Base-by-base conservation (phyloP, 30 jellyfish, hydroid and myxozoan species). In the Aurelia aurita complex sp. Pacific region DNA sequence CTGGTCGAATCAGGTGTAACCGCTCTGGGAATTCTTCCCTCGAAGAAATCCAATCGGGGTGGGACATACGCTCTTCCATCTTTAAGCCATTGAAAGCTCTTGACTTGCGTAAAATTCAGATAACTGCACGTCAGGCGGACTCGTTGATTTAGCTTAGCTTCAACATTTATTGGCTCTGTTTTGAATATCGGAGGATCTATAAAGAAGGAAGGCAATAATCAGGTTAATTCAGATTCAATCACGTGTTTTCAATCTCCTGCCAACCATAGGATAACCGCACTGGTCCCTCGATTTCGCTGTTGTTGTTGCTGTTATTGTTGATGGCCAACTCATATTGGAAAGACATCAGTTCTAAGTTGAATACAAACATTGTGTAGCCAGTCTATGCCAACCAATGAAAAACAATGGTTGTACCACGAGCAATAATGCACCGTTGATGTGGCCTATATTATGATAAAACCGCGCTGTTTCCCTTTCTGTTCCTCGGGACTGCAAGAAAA, bases 121-220 rank as follows among this genome's bases (percentile, higher is more conserved):
- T 59, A 84, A 67, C 81, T 64, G 87, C 93, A 84, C 5, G 76
- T 33, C 38, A 84, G 29, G 6, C 69, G 42, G 19, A 71, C 69
- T 33, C 15, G 74, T 12, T 55, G 15, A 18, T 61, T 36, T 66
- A 60, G 66, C 8, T 52, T 73, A 2, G 74, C 55, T 1, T 23
- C 51, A 36, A 73, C 16, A 71, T 54, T 61, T 50, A 42, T 10
- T 4, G 93, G 93, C 64, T 84, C 87, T 23, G 65, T 8, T 4
- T 77, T 16, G 78, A 84, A 84, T 1, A 52, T 57, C 13, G 93
- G 93, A n/a, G 93, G 93, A 50, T 74, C 93, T 84, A 65, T 3
- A 32, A 29, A 54, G 15, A 35, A 64, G 66, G 4, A 4, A 35
- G 2, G 12, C 11, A 35, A 35, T 35, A n/a, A 67, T 1, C 6